Evolutionary conservation across 2,888 invertebrate genomes (phyloP), one percentile per base, ranked within the genome.

Genomic region (Lasioglossum figueresi): DNA sequence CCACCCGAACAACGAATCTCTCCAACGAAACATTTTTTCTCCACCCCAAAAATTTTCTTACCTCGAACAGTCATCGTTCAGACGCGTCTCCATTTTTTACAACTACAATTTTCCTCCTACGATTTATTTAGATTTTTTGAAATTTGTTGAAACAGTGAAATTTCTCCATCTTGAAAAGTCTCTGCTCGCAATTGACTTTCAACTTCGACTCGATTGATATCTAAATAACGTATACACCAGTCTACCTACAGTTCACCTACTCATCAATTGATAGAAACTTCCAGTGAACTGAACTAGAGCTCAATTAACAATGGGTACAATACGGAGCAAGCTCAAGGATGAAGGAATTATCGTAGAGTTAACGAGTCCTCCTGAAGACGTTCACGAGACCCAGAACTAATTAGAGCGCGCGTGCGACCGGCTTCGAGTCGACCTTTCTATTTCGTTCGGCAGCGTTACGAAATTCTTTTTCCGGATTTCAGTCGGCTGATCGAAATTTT

Each of bases 271-370:
- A 16, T 31, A 6, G 6, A 63, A 63, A 63, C 16, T 63, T 16
- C 31, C 5, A 63, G 16, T 14, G 31, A 27, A 63, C 16, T 63
- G 16, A 31, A 63, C 14, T 2, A 63, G 31, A 31, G 16, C 16
- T 31, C 16, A 6, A 63, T 31, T 6, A 31, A 63, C 63, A 63
- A 63, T 27, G 31, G 63, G 8, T 31, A 63, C 14, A 56, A 79
- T 66, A 27, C 68, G 5, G 63, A 59, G 37, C 71, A 84, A 85
- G 79, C 85, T 90, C 79, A 76, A 90, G 88, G 77, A 63, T 52
- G 43, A 52, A 52, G 23, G 19, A 48, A 80, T 79, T 66, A 78
- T 66, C 37, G 23, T 31, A 5, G 10, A 31, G 79, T 45, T 89
- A 88, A 84, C 74, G 72, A 80, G n/a, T 63, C 52, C 2, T 59